phyloP scores from a whole-genome alignment of 64 coral and sea anemone genomes.

The Montipora cactus region DNA sequence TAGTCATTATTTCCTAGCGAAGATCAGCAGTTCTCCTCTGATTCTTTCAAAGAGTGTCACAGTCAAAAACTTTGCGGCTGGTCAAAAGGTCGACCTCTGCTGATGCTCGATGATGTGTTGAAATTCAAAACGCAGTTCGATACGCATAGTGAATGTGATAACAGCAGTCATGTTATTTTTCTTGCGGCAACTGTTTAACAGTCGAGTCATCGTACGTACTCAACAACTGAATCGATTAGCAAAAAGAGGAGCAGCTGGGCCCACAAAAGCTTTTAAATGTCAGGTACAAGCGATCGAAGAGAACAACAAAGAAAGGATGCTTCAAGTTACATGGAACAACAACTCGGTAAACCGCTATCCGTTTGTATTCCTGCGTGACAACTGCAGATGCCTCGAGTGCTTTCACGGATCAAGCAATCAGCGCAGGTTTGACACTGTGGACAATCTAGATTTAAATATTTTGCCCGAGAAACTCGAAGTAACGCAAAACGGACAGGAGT shows the following conservation, averaged over 20 bases:
- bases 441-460: constrained; percentile 51
- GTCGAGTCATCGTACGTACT: neutral
- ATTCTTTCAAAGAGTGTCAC: too few relatives aligned
- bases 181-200: neutral
- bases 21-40: too few relatives aligned
- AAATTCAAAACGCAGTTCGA: too few relatives aligned
- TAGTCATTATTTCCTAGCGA: too few relatives aligned
- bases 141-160: too few relatives aligned
- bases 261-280: neutral
- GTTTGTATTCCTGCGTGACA: constrained; percentile 74
- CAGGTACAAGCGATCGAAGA: neutral
- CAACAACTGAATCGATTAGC: neutral
- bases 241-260: neutral
- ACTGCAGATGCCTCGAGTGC: constrained; percentile 72
- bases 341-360: constrained; percentile 67
- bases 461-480: constrained; percentile 37
- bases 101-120: too few relatives aligned
- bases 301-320: neutral
- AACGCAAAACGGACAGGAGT: constrained; percentile 29
- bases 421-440: constrained; percentile 53
- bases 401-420: constrained; percentile 39
- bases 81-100: too few relatives aligned
- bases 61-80: too few relatives aligned
- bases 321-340: constrained; percentile 70
- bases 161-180: neutral